These are phyloP conservation scores for Dorcus hopei DNA, from an alignment of 2,888 invertebrate genomes.

Conservation along the genomic window DNA sequence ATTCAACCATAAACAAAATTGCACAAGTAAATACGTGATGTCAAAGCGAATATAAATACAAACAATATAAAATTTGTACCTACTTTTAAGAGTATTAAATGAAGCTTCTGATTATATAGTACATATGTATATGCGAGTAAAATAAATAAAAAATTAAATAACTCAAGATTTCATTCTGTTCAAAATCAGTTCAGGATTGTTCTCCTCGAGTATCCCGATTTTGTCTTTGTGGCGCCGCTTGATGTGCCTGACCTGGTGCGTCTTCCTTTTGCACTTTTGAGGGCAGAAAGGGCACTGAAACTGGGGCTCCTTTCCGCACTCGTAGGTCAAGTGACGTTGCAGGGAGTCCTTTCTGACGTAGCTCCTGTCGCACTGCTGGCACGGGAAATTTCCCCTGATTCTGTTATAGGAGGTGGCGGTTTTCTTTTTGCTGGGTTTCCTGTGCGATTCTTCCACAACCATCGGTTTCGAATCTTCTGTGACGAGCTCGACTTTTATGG, in stretches of 20 bases:
- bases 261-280: not conserved
- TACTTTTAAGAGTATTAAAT: no score
- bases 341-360: constrained; percentile 8
- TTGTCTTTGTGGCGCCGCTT: not conserved
- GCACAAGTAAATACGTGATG: no score
- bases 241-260: not conserved
- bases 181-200: constrained; percentile 44
- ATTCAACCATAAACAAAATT: no score
- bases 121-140: no score
- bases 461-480: not conserved
- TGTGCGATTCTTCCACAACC: constrained; percentile 3
- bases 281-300: constrained; percentile 14
- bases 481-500: no score
- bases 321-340: constrained; percentile 7
- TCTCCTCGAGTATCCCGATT: constrained; percentile 42
- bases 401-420: constrained; percentile 48
- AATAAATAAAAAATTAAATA: not conserved
- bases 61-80: no score
- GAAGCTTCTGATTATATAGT: not conserved
- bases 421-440: constrained; percentile 27
- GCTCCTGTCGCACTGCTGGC: constrained; percentile 10
- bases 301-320: constrained; percentile 17
- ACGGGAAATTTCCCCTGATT: constrained; percentile 5
- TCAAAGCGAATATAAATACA: no score
- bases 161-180: not conserved